A percentile compares a stretch with the other conserved stretches of the same genome.
Conservation (phyloP, 2,888 invertebrate genomes). For the Tortrix viridana region DNA sequence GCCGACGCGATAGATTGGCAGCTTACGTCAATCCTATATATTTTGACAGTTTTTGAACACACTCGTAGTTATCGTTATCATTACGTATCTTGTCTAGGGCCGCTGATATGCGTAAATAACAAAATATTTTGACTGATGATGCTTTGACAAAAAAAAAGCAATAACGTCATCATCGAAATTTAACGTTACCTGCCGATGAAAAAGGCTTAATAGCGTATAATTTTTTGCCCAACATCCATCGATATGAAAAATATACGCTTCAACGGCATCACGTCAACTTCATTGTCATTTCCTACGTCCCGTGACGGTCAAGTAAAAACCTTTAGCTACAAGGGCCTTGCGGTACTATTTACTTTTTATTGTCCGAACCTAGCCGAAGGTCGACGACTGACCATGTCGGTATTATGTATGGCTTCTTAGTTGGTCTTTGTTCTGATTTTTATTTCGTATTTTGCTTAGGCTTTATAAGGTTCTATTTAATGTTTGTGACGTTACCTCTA, state of each 20-base stretch:
- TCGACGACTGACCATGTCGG: constrained; percentile 11
- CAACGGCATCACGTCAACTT: constrained; percentile 9
- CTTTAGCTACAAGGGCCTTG: constrained; percentile 34
- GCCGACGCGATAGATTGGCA: too few relatives aligned
- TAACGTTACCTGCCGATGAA: background rate
- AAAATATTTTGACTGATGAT: background rate
- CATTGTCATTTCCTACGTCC: constrained; percentile 30
- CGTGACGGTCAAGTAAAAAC: constrained; percentile 33
- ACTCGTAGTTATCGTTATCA: too few relatives aligned
- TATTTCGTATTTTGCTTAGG: too few relatives aligned
- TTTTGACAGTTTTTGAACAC: too few relatives aligned
- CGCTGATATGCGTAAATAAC: too few relatives aligned
- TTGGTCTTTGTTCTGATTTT: too few relatives aligned
- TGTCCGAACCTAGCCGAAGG: constrained; percentile 17
- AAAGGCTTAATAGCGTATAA: constrained; percentile 13
- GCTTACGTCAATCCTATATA: too few relatives aligned
- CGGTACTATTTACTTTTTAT: constrained; percentile 29
- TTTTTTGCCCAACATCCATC: constrained; percentile 25
- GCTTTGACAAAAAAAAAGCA: too few relatives aligned
- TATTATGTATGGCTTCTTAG: background rate
- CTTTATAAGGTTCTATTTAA: too few relatives aligned
- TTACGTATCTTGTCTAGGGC: too few relatives aligned
- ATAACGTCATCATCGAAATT: background rate
- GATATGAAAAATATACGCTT: constrained; percentile 34
- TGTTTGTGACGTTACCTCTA: too few relatives aligned